Percentiles rank a stretch among this genome's conserved stretches.
Conservation (phyloP, 2,888 invertebrate genomes). For the Antheraea assamensis region DNA sequence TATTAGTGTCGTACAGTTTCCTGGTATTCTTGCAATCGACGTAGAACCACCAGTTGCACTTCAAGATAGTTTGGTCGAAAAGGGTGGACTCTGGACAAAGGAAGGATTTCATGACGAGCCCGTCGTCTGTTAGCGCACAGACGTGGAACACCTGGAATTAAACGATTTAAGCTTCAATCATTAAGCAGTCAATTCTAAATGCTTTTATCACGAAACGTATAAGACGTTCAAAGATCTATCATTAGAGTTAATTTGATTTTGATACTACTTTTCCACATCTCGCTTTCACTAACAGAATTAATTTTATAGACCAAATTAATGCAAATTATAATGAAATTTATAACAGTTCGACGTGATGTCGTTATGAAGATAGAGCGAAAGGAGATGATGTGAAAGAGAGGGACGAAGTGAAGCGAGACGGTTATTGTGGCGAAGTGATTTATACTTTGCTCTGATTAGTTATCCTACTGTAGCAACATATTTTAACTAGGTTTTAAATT, state of each 20-base stretch:
- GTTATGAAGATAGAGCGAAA: too few relatives aligned
- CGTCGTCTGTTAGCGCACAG: slow-evolving; percentile 94
- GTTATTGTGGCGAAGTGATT: too few relatives aligned
- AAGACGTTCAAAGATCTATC: neutral
- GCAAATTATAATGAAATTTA: too few relatives aligned
- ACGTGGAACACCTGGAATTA: slow-evolving; percentile 92
- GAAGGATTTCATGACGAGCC: slow-evolving; percentile 95
- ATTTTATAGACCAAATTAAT: too few relatives aligned
- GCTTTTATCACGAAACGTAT: neutral
- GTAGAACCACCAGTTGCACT: slow-evolving; percentile 98
- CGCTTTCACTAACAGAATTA: neutral
- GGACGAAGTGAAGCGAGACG: too few relatives aligned
- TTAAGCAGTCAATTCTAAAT: neutral
- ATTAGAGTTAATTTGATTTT: neutral
- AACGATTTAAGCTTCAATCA: neutral
- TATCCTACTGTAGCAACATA: too few relatives aligned
- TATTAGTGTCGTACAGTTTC: slow-evolving; percentile 92
- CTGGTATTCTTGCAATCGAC: slow-evolving; percentile 93
- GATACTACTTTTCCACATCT: neutral
- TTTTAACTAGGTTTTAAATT: too few relatives aligned
- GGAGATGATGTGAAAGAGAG: too few relatives aligned
- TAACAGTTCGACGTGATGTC: too few relatives aligned
- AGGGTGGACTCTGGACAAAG: slow-evolving; percentile 95
- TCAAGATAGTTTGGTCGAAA: slow-evolving; percentile 94
- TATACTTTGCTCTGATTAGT: too few relatives aligned